phyloP scores from a whole-genome alignment of 2,113 vertebrate species.

The Limnothrissa miodon region DNA sequence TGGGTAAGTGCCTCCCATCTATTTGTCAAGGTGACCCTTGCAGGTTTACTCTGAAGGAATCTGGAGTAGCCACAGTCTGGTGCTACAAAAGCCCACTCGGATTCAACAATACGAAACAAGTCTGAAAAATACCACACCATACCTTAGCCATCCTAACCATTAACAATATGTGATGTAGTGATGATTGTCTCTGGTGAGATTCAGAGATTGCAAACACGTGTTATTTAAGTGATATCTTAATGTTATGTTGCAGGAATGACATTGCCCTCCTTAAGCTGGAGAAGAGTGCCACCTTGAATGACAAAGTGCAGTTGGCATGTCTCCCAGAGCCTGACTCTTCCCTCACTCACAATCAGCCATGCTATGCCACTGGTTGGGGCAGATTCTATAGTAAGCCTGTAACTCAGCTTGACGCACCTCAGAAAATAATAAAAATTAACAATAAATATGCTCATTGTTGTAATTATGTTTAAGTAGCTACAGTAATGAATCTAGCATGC shows the following conservation, averaged over 20 bases:
- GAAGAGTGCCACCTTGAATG: constrained; percentile 51
- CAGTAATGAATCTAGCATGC: background rate
- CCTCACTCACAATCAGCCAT: constrained; percentile 57
- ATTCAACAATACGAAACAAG: background rate
- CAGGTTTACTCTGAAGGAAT: background rate
- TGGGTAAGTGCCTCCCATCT: constrained; percentile 45
- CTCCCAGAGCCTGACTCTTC: constrained; percentile 46
- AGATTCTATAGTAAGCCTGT: constrained; percentile 58
- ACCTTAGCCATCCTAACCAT: no score
- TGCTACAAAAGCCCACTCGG: background rate
- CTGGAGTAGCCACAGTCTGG: background rate
- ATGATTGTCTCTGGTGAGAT: background rate
- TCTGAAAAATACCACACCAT: no score
- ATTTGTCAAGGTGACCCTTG: background rate
- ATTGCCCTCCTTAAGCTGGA: constrained; percentile 63
- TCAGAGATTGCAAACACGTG: background rate
- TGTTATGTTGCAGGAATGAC: constrained; percentile 54
- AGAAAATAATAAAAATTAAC: background rate
- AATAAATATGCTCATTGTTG: no score
- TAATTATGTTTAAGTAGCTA: background rate
- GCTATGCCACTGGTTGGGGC: constrained; percentile 66
- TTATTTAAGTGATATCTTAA: background rate
- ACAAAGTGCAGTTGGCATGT: constrained; percentile 59
- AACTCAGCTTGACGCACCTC: background rate
- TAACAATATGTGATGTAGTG: background rate